Percentiles rank a stretch among this genome's conserved stretches.
Conservation (phyloP, 2,888 invertebrate genomes). For the Imbricaverruca yamaguchii region DNA sequence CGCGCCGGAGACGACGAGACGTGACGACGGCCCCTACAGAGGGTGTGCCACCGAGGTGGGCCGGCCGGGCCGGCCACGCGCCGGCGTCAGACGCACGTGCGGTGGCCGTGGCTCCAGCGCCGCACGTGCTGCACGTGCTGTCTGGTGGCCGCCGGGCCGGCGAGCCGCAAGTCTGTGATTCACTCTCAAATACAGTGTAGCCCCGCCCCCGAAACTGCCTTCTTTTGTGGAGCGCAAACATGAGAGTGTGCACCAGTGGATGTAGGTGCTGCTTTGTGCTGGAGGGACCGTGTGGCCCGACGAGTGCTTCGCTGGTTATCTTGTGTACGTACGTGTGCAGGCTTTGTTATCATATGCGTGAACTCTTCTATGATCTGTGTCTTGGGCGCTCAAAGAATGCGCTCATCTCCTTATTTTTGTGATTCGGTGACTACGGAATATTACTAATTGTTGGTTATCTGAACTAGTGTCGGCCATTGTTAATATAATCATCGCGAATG, state of each 20-base stretch:
- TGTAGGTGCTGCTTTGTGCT: too few relatives aligned
- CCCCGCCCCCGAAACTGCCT: not conserved
- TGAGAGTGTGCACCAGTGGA: not conserved
- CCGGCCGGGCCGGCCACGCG: too few relatives aligned
- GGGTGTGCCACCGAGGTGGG: too few relatives aligned
- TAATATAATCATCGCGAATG: conserved; percentile 1
- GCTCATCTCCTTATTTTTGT: not conserved
- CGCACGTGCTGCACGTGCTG: not conserved
- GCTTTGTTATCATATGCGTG: conserved; percentile 13
- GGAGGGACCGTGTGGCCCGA: not conserved
- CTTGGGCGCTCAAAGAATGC: not conserved
- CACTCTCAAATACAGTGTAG: conserved; percentile 4
- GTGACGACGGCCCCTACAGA: too few relatives aligned
- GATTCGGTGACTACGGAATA: not conserved
- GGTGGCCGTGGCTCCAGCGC: too few relatives aligned
- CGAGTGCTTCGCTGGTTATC: not conserved
- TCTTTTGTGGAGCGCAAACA: not conserved
- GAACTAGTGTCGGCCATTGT: not conserved
- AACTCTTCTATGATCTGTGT: not conserved
- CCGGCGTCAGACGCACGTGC: too few relatives aligned
- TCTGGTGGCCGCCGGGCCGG: not conserved
- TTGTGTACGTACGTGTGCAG: not conserved
- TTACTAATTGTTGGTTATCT: not conserved
- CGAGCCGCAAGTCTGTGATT: conserved; percentile 8
- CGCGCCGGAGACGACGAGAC: too few relatives aligned